Evolutionary conservation across 1,140 invertebrate genomes (phyloP).

Genomic region (Drosophila fuyamai): DNA sequence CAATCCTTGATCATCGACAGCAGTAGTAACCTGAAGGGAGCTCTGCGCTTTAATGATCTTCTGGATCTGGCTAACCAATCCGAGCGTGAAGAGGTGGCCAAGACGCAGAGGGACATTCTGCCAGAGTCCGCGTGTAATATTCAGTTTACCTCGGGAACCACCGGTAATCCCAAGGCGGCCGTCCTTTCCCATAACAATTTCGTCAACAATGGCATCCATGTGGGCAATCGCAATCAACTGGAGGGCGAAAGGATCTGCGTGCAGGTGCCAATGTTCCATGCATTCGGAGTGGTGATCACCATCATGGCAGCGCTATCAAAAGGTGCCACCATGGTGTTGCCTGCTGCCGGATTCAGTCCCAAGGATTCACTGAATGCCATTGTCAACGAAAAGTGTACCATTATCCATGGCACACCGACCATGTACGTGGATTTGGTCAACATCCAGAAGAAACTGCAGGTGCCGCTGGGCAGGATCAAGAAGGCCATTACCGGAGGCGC

Average conservation of each 20-base stretch:
- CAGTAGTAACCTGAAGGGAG: slow-evolving; percentile 86
- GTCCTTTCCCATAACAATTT: slow-evolving; percentile 92
- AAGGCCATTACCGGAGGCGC: slow-evolving; percentile 91
- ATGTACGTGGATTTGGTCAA: slow-evolving; percentile 96
- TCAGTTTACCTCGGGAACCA: slow-evolving; percentile 94
- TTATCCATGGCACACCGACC: slow-evolving; percentile 96
- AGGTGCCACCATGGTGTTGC: slow-evolving; percentile 90
- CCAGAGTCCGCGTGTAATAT: slow-evolving; percentile 91
- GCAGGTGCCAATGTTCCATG: slow-evolving; percentile 97
- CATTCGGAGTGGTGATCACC: slow-evolving; percentile 91
- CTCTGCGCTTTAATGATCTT: slow-evolving; percentile 87
- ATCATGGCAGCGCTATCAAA: slow-evolving; percentile 88
- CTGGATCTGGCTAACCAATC: slow-evolving; percentile 79
- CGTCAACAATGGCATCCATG: slow-evolving; percentile 93
- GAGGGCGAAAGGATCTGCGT: slow-evolving; percentile 87
- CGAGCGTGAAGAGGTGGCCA: slow-evolving; percentile 51
- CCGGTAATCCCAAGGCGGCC: slow-evolving; percentile 93
- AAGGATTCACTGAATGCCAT: slow-evolving; percentile 88
- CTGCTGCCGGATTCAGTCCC: slow-evolving; percentile 89
- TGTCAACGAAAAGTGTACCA: slow-evolving; percentile 90
- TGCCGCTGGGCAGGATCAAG: slow-evolving; percentile 85
- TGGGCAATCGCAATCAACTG: slow-evolving; percentile 86
- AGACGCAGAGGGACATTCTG: slow-evolving; percentile 68
- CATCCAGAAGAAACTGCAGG: slow-evolving; percentile 85
- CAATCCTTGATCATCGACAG: slow-evolving; percentile 86